A percentile compares a stretch with the other conserved stretches of the same genome.
Evolutionary conservation across 2,888 invertebrate genomes (phyloP).

Genomic region (Sussaba pulchella): DNA sequence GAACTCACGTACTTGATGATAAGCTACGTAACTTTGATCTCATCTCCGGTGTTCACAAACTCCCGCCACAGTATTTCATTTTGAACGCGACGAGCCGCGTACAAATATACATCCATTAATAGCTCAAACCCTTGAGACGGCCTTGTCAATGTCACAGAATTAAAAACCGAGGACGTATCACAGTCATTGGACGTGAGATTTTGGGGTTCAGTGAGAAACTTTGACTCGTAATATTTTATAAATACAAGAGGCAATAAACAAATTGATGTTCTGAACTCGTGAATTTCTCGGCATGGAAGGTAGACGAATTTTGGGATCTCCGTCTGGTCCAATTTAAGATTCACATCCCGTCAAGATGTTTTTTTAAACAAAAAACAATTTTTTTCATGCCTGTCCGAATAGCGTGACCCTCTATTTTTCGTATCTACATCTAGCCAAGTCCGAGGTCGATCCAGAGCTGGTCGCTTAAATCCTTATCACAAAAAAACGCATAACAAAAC

Average conservation of each 20-base stretch:
- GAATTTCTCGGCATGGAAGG: neutral
- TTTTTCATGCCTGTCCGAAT: no score
- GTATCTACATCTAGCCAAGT: no score
- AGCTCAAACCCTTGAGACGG: constrained; percentile 39
- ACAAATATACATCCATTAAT: constrained; percentile 55
- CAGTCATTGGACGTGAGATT: constrained; percentile 14
- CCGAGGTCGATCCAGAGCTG: no score
- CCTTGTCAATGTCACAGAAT: constrained; percentile 62
- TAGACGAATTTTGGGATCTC: no score
- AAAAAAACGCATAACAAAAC: no score
- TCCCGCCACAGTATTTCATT: constrained; percentile 17
- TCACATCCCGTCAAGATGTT: no score
- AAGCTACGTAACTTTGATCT: constrained; percentile 37
- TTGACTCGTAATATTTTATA: neutral
- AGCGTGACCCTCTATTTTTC: no score
- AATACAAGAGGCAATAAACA: neutral
- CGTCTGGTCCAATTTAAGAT: constrained; percentile 4
- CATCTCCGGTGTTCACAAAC: neutral
- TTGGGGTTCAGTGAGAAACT: neutral
- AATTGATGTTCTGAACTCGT: neutral
- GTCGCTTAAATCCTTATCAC: no score
- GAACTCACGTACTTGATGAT: neutral
- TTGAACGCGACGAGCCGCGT: constrained; percentile 27
- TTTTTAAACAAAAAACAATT: no score
- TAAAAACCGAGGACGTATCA: constrained; percentile 34